Percentiles rank a stretch among this genome's conserved stretches.
Conservation (phyloP, 2,113 vertebrate species). For the Paraplagusia blochii region DNA sequence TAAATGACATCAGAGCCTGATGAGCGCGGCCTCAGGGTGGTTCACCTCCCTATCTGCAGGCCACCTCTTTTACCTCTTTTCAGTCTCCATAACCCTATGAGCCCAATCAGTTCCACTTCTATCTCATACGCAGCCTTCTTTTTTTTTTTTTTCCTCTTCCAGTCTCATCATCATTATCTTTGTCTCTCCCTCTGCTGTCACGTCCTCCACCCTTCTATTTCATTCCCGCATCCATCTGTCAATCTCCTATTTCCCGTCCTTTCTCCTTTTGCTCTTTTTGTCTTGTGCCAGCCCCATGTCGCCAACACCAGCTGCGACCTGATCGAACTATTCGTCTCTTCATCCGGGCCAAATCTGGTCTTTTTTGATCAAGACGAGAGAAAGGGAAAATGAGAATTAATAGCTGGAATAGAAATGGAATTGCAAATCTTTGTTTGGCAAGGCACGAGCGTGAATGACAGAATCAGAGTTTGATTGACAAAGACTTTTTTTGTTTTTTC, state of each 20-base stretch:
- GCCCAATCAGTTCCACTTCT: constrained; percentile 62
- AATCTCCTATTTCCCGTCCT: constrained; percentile 49
- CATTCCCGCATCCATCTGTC: constrained; percentile 64
- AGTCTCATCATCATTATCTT: constrained; percentile 67
- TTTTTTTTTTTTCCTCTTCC: constrained; percentile 52
- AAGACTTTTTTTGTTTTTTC: background rate
- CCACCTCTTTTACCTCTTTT: constrained; percentile 31
- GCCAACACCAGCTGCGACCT: constrained; percentile 61
- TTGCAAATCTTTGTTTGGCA: constrained; percentile 26
- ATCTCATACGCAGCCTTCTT: constrained; percentile 49
- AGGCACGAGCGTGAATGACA: background rate
- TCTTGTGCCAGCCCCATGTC: constrained; percentile 51
- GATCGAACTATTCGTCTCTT: constrained; percentile 46
- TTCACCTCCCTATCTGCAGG: constrained; percentile 41
- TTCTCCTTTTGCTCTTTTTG: constrained; percentile 40
- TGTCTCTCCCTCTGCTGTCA: constrained; percentile 27
- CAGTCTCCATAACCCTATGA: constrained; percentile 44
- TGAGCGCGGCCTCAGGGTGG: constrained; percentile 44
- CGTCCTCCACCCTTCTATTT: constrained; percentile 47
- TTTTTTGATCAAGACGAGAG: constrained; percentile 25
- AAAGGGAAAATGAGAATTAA: background rate
- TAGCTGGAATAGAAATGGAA: constrained; percentile 10
- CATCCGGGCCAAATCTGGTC: constrained; percentile 40
- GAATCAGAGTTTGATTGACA: background rate
- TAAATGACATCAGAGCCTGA: constrained; percentile 34